Conservation (phyloP, 2,797 vertebrate species). For the Fundulus diaphanus region DNA sequence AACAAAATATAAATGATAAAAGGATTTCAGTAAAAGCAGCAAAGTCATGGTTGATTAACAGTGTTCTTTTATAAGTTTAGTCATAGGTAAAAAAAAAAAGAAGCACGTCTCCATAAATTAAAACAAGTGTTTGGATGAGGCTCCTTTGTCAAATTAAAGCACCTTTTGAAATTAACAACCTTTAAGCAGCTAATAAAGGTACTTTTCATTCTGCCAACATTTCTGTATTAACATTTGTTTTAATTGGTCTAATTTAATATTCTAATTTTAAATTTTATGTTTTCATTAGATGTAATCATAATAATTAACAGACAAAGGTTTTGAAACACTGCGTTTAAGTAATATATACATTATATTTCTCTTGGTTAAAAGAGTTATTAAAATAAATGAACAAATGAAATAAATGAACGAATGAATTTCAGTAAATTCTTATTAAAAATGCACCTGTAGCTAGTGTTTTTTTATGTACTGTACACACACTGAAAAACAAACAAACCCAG, state of each 20-base stretch:
- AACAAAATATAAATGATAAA: neutral
- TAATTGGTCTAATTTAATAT: no score
- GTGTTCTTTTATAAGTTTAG: neutral
- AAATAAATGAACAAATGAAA: neutral
- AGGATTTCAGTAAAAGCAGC: neutral
- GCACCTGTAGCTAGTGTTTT: neutral
- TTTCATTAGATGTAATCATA: neutral
- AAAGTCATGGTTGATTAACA: neutral
- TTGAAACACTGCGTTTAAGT: neutral
- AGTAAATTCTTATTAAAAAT: neutral
- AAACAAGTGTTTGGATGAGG: neutral
- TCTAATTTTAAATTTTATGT: no score
- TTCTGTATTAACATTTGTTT: neutral
- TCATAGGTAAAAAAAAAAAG: neutral
- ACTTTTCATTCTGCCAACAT: neutral
- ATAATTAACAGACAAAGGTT: neutral
- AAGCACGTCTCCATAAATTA: neutral
- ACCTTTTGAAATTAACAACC: neutral
- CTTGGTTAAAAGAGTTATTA: neutral
- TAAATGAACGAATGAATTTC: neutral
- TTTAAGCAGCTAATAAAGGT: neutral
- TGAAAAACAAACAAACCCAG: neutral
- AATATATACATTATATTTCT: neutral
- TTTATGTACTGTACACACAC: neutral
- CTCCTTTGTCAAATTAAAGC: neutral